Conservation (phyloP, 2,797 vertebrate species). For the Echeneis naucrates region DNA sequence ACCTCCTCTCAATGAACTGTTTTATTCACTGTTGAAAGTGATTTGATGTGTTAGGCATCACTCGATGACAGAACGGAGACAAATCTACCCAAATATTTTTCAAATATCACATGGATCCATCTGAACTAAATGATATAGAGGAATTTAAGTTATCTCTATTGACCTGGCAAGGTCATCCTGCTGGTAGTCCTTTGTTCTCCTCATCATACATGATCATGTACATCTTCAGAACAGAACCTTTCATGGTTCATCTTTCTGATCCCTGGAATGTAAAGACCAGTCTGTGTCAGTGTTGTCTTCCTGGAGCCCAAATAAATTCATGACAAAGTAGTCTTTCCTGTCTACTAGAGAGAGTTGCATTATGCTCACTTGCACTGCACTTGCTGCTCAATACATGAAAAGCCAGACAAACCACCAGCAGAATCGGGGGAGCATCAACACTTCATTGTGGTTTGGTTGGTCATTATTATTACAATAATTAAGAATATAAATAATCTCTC, state of each 20-base stretch:
- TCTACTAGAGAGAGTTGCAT: slow-evolving; percentile 8
- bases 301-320: background rate
- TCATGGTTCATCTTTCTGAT: background rate
- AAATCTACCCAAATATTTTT: background rate
- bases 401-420: background rate
- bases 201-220: background rate
- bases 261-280: background rate
- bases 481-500: background rate
- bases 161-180: slow-evolving; percentile 38
- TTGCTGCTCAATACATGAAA: background rate
- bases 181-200: background rate
- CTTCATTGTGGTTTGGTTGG: background rate
- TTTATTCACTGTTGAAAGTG: slow-evolving; percentile 1
- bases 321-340: background rate
- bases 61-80: slow-evolving; percentile 41
- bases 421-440: background rate
- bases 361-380: too few relatives aligned
- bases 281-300: background rate
- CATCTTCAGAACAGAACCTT: background rate
- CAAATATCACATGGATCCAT: slow-evolving; percentile 6
- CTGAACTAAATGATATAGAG: background rate
- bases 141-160: background rate
- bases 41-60: slow-evolving; percentile 29
- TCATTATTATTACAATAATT: background rate
- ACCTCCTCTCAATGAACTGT: background rate